These are phyloP conservation scores for Syngnathus scovelli DNA, from an alignment of 2,113 vertebrate genomes.

Conservation along the genomic window DNA sequence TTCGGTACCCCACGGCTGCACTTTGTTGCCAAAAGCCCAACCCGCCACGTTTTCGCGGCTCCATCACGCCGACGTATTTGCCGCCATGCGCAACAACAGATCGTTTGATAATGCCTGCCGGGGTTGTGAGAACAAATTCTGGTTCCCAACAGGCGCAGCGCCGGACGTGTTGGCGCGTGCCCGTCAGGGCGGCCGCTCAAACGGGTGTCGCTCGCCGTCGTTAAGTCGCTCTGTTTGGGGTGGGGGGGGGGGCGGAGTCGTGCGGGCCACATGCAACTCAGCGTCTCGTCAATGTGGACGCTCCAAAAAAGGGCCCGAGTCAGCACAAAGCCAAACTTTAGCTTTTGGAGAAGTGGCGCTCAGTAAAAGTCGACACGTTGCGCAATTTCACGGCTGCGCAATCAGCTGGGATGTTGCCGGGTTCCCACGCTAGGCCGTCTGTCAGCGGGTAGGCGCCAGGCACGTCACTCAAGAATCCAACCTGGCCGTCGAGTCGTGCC, in stretches of 20 bases:
- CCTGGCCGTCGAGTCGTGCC: neutral
- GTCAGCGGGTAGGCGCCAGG: neutral
- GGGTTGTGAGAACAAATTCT: slow-evolving; percentile 51
- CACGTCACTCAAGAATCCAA: neutral
- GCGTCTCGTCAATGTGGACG: slow-evolving; percentile 30
- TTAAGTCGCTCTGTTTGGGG: slow-evolving; percentile 26
- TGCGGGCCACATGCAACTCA: slow-evolving; percentile 30
- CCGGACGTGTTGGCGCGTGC: slow-evolving; percentile 58
- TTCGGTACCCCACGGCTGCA: too few relatives aligned
- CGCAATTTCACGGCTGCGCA: neutral
- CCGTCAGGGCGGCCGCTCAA: slow-evolving; percentile 30
- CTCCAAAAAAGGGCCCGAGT: slow-evolving; percentile 22
- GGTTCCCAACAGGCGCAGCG: slow-evolving; percentile 51
- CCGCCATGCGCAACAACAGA: slow-evolving; percentile 30
- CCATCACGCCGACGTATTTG: slow-evolving; percentile 16
- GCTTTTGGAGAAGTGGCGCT: slow-evolving; percentile 28
- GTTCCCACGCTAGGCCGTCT: slow-evolving; percentile 4
- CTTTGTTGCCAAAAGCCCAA: too few relatives aligned
- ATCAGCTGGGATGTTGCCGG: neutral
- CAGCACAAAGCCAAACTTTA: slow-evolving; percentile 27
- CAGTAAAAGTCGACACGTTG: slow-evolving; percentile 3
- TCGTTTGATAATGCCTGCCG: slow-evolving; percentile 1
- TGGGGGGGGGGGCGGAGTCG: slow-evolving; percentile 35
- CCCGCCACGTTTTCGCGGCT: too few relatives aligned
- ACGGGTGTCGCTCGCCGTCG: slow-evolving; percentile 26